Evolutionary conservation across 2,797 vertebrate species (phyloP).

Genomic region (Bryconaethiops microstoma): DNA sequence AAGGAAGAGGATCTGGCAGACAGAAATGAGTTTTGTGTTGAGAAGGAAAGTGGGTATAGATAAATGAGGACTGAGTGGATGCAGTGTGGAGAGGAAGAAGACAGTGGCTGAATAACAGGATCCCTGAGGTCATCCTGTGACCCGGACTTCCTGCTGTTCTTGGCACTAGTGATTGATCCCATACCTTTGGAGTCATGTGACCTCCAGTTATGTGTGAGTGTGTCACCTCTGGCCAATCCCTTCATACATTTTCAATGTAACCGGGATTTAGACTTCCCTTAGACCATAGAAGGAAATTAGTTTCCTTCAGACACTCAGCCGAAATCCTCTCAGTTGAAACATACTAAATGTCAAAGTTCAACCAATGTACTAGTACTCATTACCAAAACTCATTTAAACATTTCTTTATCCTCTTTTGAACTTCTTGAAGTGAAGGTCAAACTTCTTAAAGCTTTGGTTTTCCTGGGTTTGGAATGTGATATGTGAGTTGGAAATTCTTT

Average conservation of each 20-base stretch:
- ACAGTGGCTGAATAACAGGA: conserved; percentile 76
- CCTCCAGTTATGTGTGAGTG: conserved; percentile 27
- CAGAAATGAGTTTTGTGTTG: conserved; percentile 25
- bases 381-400: not conserved
- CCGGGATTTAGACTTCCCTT: not conserved
- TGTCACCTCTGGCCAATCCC: conserved; percentile 30
- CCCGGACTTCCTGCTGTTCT: conserved; percentile 79
- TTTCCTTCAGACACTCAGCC: too few relatives aligned
- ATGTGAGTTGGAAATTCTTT: conserved; percentile 17
- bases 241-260: conserved; percentile 12
- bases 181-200: conserved; percentile 62
- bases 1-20: conserved; percentile 45
- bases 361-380: too few relatives aligned
- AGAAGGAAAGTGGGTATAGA: conserved; percentile 60
- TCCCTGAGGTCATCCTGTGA: conserved; percentile 71
- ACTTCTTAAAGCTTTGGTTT: not conserved
- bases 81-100: conserved; percentile 63
- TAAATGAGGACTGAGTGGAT: conserved; percentile 38
- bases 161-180: conserved; percentile 69
- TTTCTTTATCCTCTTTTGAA: not conserved
- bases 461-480: not conserved
- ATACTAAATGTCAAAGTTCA: not conserved
- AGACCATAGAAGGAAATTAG: not conserved
- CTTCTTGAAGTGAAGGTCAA: not conserved
- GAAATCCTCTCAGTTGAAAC: not conserved